Conservation (phyloP, 2,888 invertebrate species). For the Drosophila mettleri region DNA sequence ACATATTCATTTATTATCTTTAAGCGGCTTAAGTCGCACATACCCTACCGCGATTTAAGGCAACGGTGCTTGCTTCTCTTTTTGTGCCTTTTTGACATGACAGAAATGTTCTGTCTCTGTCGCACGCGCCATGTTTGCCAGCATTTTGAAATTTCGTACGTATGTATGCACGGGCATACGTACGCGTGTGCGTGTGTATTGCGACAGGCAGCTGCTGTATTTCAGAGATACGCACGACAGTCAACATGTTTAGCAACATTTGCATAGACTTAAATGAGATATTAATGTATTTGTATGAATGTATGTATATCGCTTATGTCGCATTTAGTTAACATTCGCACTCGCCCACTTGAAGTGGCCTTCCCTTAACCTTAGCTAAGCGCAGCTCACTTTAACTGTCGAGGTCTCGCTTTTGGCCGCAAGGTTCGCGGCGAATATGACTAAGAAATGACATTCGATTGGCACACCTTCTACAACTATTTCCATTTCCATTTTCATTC, state of each 20-base stretch:
- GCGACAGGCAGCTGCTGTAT: constrained; percentile 48
- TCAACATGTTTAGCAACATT: constrained; percentile 57
- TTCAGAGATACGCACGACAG: constrained; percentile 36
- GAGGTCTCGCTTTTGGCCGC: constrained; percentile 44
- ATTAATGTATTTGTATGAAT: not conserved
- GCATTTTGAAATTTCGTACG: constrained; percentile 38
- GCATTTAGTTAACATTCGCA: constrained; percentile 38
- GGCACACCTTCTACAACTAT: not conserved
- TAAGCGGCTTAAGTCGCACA: not conserved
- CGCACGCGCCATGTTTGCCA: constrained; percentile 16
- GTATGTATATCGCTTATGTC: not conserved
- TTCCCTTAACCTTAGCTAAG: constrained; percentile 61
- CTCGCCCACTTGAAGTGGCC: constrained; percentile 57
- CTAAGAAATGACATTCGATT: constrained; percentile 11
- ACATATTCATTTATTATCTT: too few species aligned
- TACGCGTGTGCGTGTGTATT: not conserved
- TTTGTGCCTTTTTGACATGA: constrained; percentile 16
- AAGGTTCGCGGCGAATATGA: constrained; percentile 37
- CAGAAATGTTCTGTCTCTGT: constrained; percentile 33
- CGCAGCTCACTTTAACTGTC: constrained; percentile 37
- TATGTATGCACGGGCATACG: not conserved
- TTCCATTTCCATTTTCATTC: not conserved
- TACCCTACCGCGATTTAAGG: constrained; percentile 2
- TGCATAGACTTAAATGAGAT: constrained; percentile 40
- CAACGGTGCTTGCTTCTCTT: constrained; percentile 5